phyloP scores from a whole-genome alignment of 2,888 invertebrate genomes.

The Trachelus troglodyta region DNA sequence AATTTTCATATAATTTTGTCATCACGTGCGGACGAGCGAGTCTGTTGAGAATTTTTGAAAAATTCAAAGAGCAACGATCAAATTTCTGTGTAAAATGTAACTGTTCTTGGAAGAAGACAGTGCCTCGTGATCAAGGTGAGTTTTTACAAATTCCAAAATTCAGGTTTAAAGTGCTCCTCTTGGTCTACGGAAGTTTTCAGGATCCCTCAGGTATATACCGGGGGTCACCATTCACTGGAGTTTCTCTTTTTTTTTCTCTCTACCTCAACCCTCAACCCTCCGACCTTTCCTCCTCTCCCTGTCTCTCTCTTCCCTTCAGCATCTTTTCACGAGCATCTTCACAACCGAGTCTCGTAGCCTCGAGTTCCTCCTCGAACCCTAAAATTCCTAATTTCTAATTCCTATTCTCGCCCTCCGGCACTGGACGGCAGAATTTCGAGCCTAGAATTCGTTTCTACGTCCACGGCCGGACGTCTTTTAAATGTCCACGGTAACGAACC shows the following conservation, averaged over 20 bases:
- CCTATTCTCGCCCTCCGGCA: slow-evolving; percentile 45
- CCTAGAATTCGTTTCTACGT: slow-evolving; percentile 12
- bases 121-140: not conserved
- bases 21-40: too few species aligned
- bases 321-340: not conserved
- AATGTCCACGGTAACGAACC: slow-evolving; percentile 22
- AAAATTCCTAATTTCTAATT: slow-evolving; percentile 51
- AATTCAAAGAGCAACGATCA: too few species aligned
- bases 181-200: not conserved
- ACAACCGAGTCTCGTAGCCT: too few species aligned
- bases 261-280: not conserved
- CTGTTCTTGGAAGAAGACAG: not conserved
- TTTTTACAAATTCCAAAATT: not conserved
- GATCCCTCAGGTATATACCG: slow-evolving; percentile 8
- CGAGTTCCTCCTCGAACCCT: too few species aligned
- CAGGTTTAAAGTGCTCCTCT: not conserved
- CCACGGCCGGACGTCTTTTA: slow-evolving; percentile 38
- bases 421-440: not conserved
- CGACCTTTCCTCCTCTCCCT: not conserved
- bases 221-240: slow-evolving; percentile 12
- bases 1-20: too few species aligned
- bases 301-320: not conserved
- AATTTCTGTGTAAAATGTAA: not conserved
- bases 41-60: too few species aligned
- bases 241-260: not conserved